A percentile compares a stretch with the other conserved stretches of the same genome.
Evolutionary conservation across 2,113 vertebrate species (phyloP).

Genomic region (Dermatemys mawii): DNA sequence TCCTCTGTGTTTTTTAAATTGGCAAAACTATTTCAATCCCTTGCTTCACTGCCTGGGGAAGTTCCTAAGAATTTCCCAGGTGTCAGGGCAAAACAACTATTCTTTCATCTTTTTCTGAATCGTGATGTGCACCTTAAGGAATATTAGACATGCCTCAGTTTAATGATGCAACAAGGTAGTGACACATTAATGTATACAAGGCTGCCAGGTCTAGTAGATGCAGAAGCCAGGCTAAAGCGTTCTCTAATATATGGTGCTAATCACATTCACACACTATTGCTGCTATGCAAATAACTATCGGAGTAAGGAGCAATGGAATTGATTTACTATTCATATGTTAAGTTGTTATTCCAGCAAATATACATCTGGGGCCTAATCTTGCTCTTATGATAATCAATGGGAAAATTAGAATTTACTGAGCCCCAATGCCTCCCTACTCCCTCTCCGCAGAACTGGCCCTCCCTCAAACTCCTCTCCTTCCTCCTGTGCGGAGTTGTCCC

Average conservation of each 20-base stretch:
- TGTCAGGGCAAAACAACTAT: conserved; percentile 43
- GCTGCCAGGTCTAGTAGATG: conserved; percentile 51
- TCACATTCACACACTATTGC: not conserved
- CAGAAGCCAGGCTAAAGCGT: conserved; percentile 54
- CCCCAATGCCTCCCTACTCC: no score
- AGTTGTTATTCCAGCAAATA: not conserved
- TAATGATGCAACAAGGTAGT: conserved; percentile 67
- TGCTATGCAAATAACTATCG: conserved; percentile 34
- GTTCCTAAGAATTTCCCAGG: conserved; percentile 70
- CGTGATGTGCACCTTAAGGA: conserved; percentile 27
- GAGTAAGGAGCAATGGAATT: conserved; percentile 22
- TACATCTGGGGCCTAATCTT: not conserved
- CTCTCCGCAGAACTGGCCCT: no score
- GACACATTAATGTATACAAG: conserved; percentile 63
- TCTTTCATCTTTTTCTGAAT: conserved; percentile 74
- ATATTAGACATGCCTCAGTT: conserved; percentile 51
- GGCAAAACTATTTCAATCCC: not conserved
- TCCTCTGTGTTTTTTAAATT: not conserved
- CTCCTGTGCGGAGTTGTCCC: no score
- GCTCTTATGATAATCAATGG: not conserved
- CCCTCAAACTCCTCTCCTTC: no score
- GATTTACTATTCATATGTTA: not conserved
- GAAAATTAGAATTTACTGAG: conserved; percentile 28
- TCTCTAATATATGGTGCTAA: conserved; percentile 6
- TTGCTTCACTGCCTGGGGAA: conserved; percentile 31